phyloP scores from a whole-genome alignment of 2,113 vertebrate genomes.

The Melanerpes formicivorus region DNA sequence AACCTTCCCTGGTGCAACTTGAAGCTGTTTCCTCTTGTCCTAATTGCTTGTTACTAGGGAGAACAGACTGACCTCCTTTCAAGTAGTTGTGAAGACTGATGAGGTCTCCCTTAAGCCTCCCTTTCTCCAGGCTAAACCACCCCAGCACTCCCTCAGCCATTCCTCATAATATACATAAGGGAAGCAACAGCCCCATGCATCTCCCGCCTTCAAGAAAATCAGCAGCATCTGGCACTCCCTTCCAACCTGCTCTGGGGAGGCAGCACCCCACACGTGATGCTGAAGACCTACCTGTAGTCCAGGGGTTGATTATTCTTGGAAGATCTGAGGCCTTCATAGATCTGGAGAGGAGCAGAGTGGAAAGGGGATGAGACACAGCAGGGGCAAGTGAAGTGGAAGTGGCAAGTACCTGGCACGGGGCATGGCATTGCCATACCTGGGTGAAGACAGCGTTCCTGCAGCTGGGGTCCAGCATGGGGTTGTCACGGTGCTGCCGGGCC shows the following conservation, averaged over 20 bases:
- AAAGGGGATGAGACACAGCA: neutral
- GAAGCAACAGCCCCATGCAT: neutral
- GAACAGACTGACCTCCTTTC: no score
- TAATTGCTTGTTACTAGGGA: no score
- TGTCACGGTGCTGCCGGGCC: constrained; percentile 91
- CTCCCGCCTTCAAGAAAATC: accelerated
- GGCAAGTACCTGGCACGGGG: neutral
- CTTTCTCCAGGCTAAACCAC: no score
- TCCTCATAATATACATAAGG: no score
- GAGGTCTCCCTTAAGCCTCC: no score
- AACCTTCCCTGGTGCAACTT: no score
- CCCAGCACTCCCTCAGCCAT: no score
- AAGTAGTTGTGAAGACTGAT: no score
- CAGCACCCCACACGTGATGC: neutral
- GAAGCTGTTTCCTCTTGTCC: no score
- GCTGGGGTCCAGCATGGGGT: constrained; percentile 83
- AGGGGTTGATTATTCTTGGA: constrained; percentile 90
- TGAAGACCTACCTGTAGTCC: constrained; percentile 87
- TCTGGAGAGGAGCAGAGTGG: constrained; percentile 62
- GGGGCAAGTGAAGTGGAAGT: neutral
- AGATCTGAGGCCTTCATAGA: constrained; percentile 91
- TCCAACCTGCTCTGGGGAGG: accelerated
- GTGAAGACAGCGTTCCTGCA: constrained; percentile 89
- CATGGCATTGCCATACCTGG: constrained; percentile 76
- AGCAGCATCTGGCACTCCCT: neutral